These are phyloP conservation scores for Calypte anna DNA, from an alignment of 2,113 vertebrate species.

Conservation along the genomic window DNA sequence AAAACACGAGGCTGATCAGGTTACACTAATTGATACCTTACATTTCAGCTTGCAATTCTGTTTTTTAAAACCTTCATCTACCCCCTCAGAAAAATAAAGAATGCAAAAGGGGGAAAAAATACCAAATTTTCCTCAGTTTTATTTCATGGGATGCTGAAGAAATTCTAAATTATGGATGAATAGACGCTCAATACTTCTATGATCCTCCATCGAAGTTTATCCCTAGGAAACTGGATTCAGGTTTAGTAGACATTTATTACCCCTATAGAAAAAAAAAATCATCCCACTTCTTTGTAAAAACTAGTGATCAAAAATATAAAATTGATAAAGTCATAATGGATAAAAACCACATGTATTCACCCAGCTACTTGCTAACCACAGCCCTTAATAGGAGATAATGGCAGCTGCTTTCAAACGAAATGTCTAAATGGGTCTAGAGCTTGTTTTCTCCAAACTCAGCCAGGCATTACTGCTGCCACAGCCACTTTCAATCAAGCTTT, in stretches of 20 bases:
- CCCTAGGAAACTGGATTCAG: not conserved
- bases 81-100: not conserved
- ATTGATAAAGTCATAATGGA: conserved; percentile 4
- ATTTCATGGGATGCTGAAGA: not conserved
- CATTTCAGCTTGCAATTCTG: not conserved
- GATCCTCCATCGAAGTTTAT: not conserved
- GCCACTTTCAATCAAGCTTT: conserved; percentile 86
- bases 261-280: not conserved
- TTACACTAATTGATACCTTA: not conserved
- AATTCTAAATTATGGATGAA: not conserved
- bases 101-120: fast-evolving
- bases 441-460: conserved; percentile 82
- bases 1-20: not conserved
- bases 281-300: not conserved
- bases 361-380: conserved; percentile 22
- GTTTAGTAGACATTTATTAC: not conserved
- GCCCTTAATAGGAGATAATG: conserved; percentile 68
- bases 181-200: not conserved
- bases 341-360: not conserved
- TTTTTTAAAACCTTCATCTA: not conserved
- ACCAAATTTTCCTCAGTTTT: not conserved
- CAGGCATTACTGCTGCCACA: conserved; percentile 84
- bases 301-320: not conserved
- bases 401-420: conserved; percentile 72
- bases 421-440: conserved; percentile 70